These are phyloP conservation scores for Automeris io DNA, from an alignment of 2,888 invertebrate species.

Conservation along the genomic window DNA sequence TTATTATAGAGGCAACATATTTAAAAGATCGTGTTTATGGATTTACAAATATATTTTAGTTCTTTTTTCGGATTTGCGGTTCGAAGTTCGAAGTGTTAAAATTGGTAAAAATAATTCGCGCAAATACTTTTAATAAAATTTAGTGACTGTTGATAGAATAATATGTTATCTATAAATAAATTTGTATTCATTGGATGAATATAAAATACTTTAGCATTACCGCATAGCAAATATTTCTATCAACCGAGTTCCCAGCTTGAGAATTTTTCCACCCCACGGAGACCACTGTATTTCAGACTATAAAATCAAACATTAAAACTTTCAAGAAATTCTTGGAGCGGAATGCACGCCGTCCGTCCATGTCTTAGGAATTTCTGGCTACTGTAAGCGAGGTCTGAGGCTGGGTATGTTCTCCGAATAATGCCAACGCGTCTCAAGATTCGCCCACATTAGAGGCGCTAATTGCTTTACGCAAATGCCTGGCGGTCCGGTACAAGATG, in stretches of 20 bases:
- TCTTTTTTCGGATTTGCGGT: too few relatives aligned
- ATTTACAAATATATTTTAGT: too few relatives aligned
- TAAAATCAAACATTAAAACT: conserved; percentile 60
- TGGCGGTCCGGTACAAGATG: conserved; percentile 32
- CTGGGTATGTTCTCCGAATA: conserved; percentile 15
- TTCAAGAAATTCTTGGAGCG: conserved; percentile 42
- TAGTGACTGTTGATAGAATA: too few relatives aligned
- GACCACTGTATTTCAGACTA: conserved; percentile 30
- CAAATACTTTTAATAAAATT: too few relatives aligned
- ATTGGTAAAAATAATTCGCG: too few relatives aligned
- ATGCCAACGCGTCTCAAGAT: conserved; percentile 32
- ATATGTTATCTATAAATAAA: too few relatives aligned
- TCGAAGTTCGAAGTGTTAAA: too few relatives aligned
- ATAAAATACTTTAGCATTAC: not conserved
- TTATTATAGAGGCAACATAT: too few relatives aligned
- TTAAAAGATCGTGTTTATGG: too few relatives aligned
- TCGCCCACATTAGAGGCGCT: conserved; percentile 57
- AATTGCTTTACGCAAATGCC: conserved; percentile 68
- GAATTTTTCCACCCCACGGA: conserved; percentile 13
- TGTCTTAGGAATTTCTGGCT: conserved; percentile 40
- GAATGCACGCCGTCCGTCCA: conserved; percentile 45
- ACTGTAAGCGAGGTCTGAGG: conserved; percentile 27
- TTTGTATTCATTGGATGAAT: not conserved
- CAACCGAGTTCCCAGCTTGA: not conserved
- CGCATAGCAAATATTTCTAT: not conserved